These are phyloP conservation scores for Barypeithes pellucidus DNA, from an alignment of 2,888 invertebrate genomes.

Conservation along the genomic window DNA sequence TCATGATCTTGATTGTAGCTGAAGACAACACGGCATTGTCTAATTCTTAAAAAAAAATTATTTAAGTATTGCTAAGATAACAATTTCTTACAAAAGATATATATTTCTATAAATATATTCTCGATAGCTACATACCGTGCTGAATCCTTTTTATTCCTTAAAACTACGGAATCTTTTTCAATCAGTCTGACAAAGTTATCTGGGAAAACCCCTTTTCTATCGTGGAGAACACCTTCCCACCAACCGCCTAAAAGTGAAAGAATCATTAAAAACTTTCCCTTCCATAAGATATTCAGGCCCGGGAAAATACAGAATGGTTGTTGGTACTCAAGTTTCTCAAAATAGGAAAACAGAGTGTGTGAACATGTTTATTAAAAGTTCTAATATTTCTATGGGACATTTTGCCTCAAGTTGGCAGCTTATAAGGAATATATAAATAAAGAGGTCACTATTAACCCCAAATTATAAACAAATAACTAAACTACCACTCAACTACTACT, in stretches of 20 bases:
- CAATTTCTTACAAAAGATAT: too few species aligned
- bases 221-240: slow-evolving; percentile 91
- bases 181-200: slow-evolving; percentile 89
- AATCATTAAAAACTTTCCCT: too few species aligned
- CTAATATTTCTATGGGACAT: too few species aligned
- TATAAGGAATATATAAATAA: not conserved
- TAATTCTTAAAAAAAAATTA: slow-evolving; percentile 66
- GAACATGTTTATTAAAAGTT: too few species aligned
- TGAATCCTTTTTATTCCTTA: slow-evolving; percentile 65
- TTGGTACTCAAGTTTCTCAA: too few species aligned
- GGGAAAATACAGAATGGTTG: too few species aligned
- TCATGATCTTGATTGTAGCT: slow-evolving; percentile 94
- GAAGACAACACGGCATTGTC: slow-evolving; percentile 88
- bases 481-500: slow-evolving; percentile 8
- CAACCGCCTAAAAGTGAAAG: slow-evolving; percentile 77
- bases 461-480: not conserved
- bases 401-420: too few species aligned
- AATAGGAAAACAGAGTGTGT: too few species aligned
- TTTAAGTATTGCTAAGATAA: too few species aligned
- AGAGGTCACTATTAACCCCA: not conserved
- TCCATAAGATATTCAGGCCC: too few species aligned
- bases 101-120: too few species aligned
- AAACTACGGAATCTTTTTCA: slow-evolving; percentile 61
- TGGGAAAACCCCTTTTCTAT: slow-evolving; percentile 91
- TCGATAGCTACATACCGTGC: slow-evolving; percentile 35